Evolutionary conservation across 2,113 vertebrate genomes (phyloP).

Genomic region (Pholis gunnellus): DNA sequence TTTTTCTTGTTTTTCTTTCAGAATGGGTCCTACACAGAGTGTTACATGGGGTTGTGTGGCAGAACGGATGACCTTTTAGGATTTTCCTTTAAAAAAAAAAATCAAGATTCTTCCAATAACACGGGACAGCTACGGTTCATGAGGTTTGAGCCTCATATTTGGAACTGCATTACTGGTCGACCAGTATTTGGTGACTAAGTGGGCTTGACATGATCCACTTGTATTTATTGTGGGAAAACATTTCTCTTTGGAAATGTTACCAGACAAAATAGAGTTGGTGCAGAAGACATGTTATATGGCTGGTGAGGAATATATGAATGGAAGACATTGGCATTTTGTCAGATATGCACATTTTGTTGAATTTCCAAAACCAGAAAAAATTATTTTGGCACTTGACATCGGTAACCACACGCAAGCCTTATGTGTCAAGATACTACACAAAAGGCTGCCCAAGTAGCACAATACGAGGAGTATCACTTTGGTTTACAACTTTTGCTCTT

Average conservation of each 20-base stretch:
- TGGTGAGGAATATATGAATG: constrained; percentile 25
- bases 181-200: constrained; percentile 29
- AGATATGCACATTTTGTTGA: constrained; percentile 5
- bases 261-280: constrained; percentile 33
- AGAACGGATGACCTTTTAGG: constrained; percentile 38
- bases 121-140: constrained; percentile 12
- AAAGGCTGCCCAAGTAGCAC: too few relatives aligned
- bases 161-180: constrained; percentile 14
- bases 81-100: constrained; percentile 32
- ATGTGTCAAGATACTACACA: too few relatives aligned
- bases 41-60: constrained; percentile 19
- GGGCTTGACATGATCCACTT: constrained; percentile 46
- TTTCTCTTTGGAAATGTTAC: constrained; percentile 25
- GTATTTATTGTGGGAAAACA: constrained; percentile 51
- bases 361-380: background rate
- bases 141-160: constrained; percentile 32
- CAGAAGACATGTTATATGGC: constrained; percentile 20
- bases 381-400: too few relatives aligned
- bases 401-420: too few relatives aligned
- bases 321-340: constrained; percentile 13
- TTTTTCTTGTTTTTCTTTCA: constrained; percentile 56
- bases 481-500: background rate
- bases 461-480: too few relatives aligned
- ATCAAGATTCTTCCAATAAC: constrained; percentile 29
- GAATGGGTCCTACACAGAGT: constrained; percentile 33